A percentile compares a stretch with the other conserved stretches of the same genome.
Evolutionary conservation across 2,113 vertebrate species (phyloP).

Genomic region (Microcebus murinus): DNA sequence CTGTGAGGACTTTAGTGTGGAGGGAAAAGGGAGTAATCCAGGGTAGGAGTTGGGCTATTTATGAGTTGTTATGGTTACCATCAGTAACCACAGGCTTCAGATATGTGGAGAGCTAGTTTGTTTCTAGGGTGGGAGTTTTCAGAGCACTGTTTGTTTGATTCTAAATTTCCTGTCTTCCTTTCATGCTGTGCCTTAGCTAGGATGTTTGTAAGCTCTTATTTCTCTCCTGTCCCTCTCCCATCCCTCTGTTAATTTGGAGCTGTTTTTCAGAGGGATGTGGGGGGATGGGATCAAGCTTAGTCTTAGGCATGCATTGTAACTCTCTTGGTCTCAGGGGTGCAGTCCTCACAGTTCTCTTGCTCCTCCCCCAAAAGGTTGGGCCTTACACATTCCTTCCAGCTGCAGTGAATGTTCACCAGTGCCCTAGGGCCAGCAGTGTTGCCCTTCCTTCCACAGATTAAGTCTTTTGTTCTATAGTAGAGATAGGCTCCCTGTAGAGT

Average conservation of each 20-base stretch:
- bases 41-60: neutral
- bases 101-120: neutral
- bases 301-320: neutral
- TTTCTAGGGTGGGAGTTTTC: neutral
- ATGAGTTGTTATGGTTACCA: neutral
- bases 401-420: neutral
- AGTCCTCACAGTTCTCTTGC: neutral
- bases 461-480: neutral
- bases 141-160: neutral
- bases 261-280: neutral
- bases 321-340: neutral
- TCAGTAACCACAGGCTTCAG: neutral
- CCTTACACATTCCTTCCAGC: neutral
- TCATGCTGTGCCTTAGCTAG: neutral
- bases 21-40: neutral
- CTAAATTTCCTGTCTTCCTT: neutral
- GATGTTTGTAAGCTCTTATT: neutral
- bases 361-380: neutral
- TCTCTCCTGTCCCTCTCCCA: neutral
- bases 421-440: neutral
- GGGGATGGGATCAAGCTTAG: neutral
- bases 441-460: neutral
- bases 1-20: neutral
- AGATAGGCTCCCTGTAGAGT: neutral
- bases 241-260: neutral